Evolutionary conservation across 2,113 vertebrate species (phyloP), one percentile per base, ranked within the genome.

Genomic region (Turdus rufiventris): DNA sequence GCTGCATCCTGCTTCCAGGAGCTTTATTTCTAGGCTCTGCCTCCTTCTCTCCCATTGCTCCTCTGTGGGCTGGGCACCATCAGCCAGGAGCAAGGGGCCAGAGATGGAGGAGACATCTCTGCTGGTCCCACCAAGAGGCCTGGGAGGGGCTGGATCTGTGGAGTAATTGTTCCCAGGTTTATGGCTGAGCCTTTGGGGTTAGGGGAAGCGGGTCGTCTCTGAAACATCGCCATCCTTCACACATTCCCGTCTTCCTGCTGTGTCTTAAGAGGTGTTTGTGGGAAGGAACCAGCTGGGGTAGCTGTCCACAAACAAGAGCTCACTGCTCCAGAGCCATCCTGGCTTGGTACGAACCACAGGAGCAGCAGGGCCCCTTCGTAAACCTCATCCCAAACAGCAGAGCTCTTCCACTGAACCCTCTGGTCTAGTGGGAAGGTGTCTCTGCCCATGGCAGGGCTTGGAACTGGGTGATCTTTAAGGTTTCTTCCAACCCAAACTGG

Each of bases 1-100:
- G 18, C 3, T 4, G 45, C 88, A 74, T 42, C 12, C 73, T 75
- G 86, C 91, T 92, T 60, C 76, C 72, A 24, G 56, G n/a, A 94
- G 38, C 85, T 85, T 85, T 89, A 65, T 85, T 94, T 95, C 82
- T 76, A 92, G 93, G 70, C 71, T 84, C 80, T 54, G 53, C 79
- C 80, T 97, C 80, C 73, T 67, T 45, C 63, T 93, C 51, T 56
- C 61, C 82, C 94, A 89, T 89, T 94, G 91, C 48, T 91, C 45
- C 73, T 90, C 2, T 15, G 8, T 5, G 6, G 48, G 29, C 85
- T 75, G 34, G 54, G 61, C n/a, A 79, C 65, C 73, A 6, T 56
- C 73, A 84, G 51, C 51, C 65, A 74, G 87, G 61, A 94, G 61
- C 77, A 28, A 81, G 77, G 50, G 91, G 94, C 68, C 51, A 75